Base-by-base conservation (phyloP, 23 tunicate species). In the Styela clava region DNA sequence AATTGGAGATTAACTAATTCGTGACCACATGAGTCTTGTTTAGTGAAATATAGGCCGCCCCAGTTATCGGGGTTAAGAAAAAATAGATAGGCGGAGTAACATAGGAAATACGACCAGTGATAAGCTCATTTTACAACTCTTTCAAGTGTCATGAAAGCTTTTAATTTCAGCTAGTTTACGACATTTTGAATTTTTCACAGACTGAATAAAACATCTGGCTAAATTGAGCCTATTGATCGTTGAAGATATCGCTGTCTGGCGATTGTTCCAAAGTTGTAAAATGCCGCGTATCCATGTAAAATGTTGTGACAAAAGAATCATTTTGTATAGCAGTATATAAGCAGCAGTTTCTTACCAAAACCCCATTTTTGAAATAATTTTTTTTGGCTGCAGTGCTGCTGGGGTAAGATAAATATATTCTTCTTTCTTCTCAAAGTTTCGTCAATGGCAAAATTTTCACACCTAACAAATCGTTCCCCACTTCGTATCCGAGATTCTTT, bases 391-490 rank as follows among this genome's bases (percentile, higher is more conserved):
- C n/a, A 61, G 64, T 61, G 64, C 21, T 61, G 21, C 64, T 61
- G 64, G 21, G 16, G 16, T 16, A 65, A 5, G n/a, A n/a, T n/a
- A n/a, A n/a, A n/a, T n/a, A n/a, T n/a, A n/a, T n/a, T n/a, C n/a
- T n/a, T n/a, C n/a, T n/a, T n/a, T n/a, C n/a, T n/a, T n/a, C n/a
- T n/a, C n/a, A n/a, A n/a, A n/a, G n/a, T n/a, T n/a, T 44, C 81
- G 44, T 52, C 65, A 44, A 76, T 76, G 81, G 81, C 81, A 36
- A 76, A 76, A 44, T 76, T 76, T 71, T 84, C 87, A 61, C 97
- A 91, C 78, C 87, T 91, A 18, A 91, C 97, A 21, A 81, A 86
- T 70, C 64, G 74, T 37, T 91, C 97, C 3, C 97, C 97, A 3
- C 71, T 91, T 2, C 74, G 78, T 82, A 85, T 91, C 29, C 84